A percentile compares a stretch with the other conserved stretches of the same genome.
These are phyloP conservation scores for Rhinoderma darwinii DNA, from an alignment of 2,113 vertebrate species.

Conservation along the genomic window DNA sequence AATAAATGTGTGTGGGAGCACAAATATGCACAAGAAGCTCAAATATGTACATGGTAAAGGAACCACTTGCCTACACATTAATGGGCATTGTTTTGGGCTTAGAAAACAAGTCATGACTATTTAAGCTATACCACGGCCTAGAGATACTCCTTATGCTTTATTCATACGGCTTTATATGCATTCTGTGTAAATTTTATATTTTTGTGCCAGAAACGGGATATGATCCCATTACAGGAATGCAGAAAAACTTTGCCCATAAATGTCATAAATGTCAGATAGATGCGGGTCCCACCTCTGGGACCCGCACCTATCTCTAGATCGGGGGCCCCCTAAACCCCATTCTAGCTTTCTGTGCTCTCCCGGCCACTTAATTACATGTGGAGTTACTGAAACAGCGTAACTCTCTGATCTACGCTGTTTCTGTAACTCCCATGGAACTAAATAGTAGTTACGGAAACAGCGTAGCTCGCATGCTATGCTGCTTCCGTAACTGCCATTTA, in stretches of 20 bases:
- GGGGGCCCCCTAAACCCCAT: too few species aligned
- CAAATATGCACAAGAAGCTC: background rate
- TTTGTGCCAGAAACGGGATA: background rate
- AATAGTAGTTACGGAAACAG: too few species aligned
- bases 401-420: too few species aligned
- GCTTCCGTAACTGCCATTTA: too few species aligned
- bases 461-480: too few species aligned
- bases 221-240: background rate
- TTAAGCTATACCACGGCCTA: background rate
- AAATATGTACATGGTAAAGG: background rate
- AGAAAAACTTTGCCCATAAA: background rate
- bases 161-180: background rate
- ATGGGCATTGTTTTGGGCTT: background rate
- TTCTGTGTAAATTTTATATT: background rate
- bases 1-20: background rate
- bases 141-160: background rate
- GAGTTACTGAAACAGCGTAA: too few species aligned
- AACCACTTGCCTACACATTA: background rate
- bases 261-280: too few species aligned
- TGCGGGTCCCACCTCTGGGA: too few species aligned
- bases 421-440: too few species aligned
- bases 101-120: background rate
- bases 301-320: too few species aligned
- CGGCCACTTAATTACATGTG: too few species aligned
- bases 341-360: too few species aligned